Evolutionary conservation across 2,113 vertebrate species (phyloP).

Genomic region (Hydrochoerus hydrochaeris): DNA sequence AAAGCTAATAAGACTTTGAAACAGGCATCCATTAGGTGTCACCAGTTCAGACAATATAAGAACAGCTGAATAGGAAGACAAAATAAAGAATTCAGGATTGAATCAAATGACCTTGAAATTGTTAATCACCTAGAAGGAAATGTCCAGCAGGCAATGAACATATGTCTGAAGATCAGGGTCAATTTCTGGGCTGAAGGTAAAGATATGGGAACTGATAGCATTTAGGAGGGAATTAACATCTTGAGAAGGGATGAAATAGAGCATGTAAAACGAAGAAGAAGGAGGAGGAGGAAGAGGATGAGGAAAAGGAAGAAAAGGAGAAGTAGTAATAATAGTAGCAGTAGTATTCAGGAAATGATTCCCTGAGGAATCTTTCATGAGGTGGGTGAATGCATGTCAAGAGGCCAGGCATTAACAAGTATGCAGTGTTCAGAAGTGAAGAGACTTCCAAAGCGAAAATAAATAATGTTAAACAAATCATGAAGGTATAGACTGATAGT

Average conservation of each 20-base stretch:
- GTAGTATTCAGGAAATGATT: not conserved
- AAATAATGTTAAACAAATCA: not conserved
- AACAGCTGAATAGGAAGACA: not conserved
- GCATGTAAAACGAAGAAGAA: not conserved
- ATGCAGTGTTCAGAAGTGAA: not conserved
- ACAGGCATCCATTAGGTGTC: not conserved
- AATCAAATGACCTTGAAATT: conserved; percentile 3
- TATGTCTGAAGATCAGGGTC: not conserved
- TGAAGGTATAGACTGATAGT: not conserved
- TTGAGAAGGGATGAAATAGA: conserved; percentile 2
- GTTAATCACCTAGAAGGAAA: not conserved
- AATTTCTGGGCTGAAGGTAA: not conserved
- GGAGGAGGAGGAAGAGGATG: not conserved
- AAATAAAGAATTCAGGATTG: not conserved
- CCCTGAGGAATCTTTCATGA: conserved; percentile 31
- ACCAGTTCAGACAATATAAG: not conserved
- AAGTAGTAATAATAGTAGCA: no score
- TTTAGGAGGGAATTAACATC: not conserved
- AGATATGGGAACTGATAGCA: not conserved
- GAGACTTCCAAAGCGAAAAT: not conserved
- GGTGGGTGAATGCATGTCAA: not conserved
- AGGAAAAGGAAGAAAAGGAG: not conserved
- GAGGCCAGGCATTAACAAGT: not conserved
- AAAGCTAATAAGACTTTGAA: conserved; percentile 14
- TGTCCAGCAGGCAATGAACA: not conserved